These are phyloP conservation scores for Cacatua alba DNA, from an alignment of 2,113 vertebrate genomes.

Conservation along the genomic window DNA sequence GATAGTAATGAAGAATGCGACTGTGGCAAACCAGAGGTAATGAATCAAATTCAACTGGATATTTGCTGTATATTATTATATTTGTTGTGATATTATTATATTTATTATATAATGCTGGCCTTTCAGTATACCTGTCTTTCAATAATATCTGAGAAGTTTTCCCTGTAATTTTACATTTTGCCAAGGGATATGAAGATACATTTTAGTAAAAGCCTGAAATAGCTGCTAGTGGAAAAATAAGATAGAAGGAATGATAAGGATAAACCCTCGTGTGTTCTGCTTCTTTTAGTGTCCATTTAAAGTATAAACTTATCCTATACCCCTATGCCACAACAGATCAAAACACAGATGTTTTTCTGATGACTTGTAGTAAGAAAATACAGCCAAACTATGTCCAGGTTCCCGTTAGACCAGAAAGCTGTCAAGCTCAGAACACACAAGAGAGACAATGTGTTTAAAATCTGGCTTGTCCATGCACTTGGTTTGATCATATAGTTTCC, in stretches of 20 bases:
- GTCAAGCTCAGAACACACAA: not conserved
- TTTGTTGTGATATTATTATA: not conserved
- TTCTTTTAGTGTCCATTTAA: not conserved
- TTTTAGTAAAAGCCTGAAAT: not conserved
- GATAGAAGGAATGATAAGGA: not conserved
- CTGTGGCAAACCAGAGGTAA: constrained; percentile 84
- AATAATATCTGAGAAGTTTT: not conserved
- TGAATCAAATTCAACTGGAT: not conserved
- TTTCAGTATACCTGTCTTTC: not conserved
- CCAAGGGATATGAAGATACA: not conserved
- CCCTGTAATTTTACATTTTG: not conserved
- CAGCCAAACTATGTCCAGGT: not conserved
- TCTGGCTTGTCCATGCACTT: rapidly evolving
- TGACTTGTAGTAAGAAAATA: not conserved
- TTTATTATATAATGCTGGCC: not conserved
- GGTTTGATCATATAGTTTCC: not conserved
- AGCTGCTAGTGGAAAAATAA: not conserved
- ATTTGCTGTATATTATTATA: not conserved
- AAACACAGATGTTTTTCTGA: not conserved
- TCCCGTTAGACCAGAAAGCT: not conserved
- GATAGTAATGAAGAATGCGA: constrained; percentile 86
- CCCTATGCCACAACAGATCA: not conserved
- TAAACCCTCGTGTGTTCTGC: not conserved
- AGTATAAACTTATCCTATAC: not conserved
- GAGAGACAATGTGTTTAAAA: not conserved